These are phyloP conservation scores for Microcebus tavaratra DNA, from an alignment of 2,113 vertebrate species.

Conservation along the genomic window DNA sequence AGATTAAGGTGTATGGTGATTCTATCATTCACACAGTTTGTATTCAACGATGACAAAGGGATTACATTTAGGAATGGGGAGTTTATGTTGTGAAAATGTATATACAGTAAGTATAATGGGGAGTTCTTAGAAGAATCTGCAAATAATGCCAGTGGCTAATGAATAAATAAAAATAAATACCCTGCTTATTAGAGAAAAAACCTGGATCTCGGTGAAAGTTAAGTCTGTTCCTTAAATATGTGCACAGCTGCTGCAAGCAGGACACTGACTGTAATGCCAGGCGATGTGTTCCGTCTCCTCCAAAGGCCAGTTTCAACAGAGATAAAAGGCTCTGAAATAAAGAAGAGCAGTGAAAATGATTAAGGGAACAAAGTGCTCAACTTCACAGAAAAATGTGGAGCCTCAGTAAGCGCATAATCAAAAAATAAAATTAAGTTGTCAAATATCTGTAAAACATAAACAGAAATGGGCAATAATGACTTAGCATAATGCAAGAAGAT, in stretches of 20 bases:
- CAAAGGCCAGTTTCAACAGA: slow-evolving; percentile 88
- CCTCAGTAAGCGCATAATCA: neutral
- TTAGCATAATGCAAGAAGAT: neutral
- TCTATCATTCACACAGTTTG: neutral
- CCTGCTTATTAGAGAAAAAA: slow-evolving; percentile 92
- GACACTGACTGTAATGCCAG: slow-evolving; percentile 89
- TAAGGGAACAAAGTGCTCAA: neutral
- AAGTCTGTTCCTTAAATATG: slow-evolving; percentile 89
- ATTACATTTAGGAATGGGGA: neutral
- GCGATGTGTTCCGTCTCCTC: slow-evolving; percentile 86
- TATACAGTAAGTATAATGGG: neutral
- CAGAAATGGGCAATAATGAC: neutral
- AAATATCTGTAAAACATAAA: neutral
- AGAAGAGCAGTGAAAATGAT: neutral
- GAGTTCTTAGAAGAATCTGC: neutral
- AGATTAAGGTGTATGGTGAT: no score
- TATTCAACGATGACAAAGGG: neutral
- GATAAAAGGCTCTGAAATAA: slow-evolving; percentile 90
- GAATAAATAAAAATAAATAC: slow-evolving; percentile 77
- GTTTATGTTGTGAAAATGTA: neutral
- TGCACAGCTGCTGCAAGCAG: slow-evolving; percentile 93
- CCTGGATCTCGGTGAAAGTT: slow-evolving; percentile 95
- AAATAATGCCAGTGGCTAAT: neutral
- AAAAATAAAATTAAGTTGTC: neutral
- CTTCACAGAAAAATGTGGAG: neutral